Evolutionary conservation across 2,797 vertebrate genomes (phyloP).

Genomic region (Rhincodon typus): DNA sequence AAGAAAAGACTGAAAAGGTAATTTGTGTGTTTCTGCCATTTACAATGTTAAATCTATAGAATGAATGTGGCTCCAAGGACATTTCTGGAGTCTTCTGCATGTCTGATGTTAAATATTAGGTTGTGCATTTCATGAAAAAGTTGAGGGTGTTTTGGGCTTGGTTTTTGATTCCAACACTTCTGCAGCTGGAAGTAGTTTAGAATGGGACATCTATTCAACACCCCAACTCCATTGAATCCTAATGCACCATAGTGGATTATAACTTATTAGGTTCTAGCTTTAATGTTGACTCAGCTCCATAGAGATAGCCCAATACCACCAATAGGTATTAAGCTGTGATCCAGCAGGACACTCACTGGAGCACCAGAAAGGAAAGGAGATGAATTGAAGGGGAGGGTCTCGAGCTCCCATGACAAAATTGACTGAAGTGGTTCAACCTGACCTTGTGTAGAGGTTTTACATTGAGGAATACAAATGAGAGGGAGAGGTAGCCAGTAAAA

Average conservation of each 20-base stretch:
- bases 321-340: not conserved
- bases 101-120: not conserved
- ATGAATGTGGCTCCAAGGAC: not conserved
- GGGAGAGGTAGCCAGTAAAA: not conserved
- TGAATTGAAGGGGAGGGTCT: not conserved
- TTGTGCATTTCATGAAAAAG: not conserved
- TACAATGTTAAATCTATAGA: not conserved
- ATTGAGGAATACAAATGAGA: not conserved
- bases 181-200: not conserved
- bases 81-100: not conserved
- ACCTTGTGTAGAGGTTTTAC: not conserved
- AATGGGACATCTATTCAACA: not conserved
- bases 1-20: not conserved
- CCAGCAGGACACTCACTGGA: not conserved
- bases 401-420: not conserved
- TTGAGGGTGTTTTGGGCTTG: not conserved
- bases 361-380: not conserved
- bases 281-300: not conserved
- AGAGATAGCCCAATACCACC: not conserved
- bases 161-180: not conserved
- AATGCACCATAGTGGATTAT: not conserved
- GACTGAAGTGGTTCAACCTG: not conserved
- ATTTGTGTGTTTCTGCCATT: not conserved
- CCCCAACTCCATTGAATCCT: not conserved
- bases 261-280: not conserved